These are phyloP conservation scores for Mormyrus iriodes DNA, from an alignment of 2,113 vertebrate species.

Conservation along the genomic window DNA sequence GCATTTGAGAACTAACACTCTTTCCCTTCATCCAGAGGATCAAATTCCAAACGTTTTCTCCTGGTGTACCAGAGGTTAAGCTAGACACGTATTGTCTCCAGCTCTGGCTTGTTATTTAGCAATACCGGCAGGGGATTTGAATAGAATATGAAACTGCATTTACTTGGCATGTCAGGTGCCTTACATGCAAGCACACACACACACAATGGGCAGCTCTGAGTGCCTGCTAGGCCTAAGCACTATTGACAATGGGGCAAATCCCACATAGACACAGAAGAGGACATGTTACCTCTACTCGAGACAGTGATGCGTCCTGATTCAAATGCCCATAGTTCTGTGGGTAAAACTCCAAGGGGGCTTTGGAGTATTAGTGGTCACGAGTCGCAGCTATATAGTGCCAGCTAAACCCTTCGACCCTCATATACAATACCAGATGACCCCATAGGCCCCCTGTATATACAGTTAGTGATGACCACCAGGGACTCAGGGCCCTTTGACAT, in stretches of 20 bases:
- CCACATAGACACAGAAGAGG: neutral
- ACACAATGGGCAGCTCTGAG: neutral
- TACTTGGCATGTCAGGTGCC: neutral
- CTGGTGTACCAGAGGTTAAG: neutral
- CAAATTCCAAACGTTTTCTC: neutral
- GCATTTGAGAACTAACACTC: neutral
- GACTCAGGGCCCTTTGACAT: no score
- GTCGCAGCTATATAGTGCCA: neutral
- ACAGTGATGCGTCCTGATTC: neutral
- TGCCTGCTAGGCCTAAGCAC: neutral
- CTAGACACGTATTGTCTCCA: neutral
- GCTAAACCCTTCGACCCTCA: neutral
- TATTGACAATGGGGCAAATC: neutral
- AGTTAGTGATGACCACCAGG: no score
- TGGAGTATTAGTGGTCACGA: neutral
- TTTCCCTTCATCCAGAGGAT: neutral
- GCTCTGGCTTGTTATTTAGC: neutral
- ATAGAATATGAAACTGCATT: slow-evolving; percentile 1
- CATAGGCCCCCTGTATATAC: no score
- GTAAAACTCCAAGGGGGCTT: neutral
- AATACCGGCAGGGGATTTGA: neutral
- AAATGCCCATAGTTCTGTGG: neutral
- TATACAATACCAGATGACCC: no score
- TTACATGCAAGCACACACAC: neutral
- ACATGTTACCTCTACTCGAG: neutral